Base-by-base conservation (phyloP, 2,888 invertebrate species). In the Periphyllus acericola region DNA sequence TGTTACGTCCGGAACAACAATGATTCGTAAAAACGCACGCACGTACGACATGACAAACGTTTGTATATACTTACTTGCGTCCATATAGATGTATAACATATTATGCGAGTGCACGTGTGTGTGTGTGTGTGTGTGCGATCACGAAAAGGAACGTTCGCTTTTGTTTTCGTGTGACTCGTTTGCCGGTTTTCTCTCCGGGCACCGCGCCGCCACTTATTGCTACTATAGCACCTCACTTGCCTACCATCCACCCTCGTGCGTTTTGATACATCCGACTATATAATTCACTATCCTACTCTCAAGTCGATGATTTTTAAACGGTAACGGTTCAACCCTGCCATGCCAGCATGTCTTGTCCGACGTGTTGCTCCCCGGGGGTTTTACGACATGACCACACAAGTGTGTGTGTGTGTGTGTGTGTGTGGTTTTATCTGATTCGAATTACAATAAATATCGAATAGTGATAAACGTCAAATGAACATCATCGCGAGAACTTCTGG, bases 1-100 rank as follows among this genome's bases (percentile, higher is more conserved):
- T 46, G 32, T 82, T 82, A 71, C 82, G 71, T 82, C 52, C 71
- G 82, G 52, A 82, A 82, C 32, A 82, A 82, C 71, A 82, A 82
- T 71, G 82, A 82, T 82, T 82, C 52, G 71, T 82, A 52, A 66
- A 82, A 80, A 74, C 36, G 8, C 60, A 80, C 79, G 79, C 21
- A 60, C 60, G 21, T 60, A 25, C n/a, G n/a, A n/a, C 25, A 25
- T 3, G 25, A 60, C 60, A 8, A 11, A 46, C 46, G 46, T 46
- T 46, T 1, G 1, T 11, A 46, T 46, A 14, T 14, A 46, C 3
- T 14, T 46, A 14, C 46, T 46, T 11, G 46, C 3, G 14, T 46
- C 3, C 46, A 46, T 14, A 46, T 14, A 46, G 21, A 60, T 60
- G 21, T 60, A 60, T 21, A 21, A 60, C 21, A 60, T 21, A 25